A percentile compares a stretch with the other conserved stretches of the same genome.
phyloP scores from a whole-genome alignment of 2,113 vertebrate genomes.

The Nibea albiflora region DNA sequence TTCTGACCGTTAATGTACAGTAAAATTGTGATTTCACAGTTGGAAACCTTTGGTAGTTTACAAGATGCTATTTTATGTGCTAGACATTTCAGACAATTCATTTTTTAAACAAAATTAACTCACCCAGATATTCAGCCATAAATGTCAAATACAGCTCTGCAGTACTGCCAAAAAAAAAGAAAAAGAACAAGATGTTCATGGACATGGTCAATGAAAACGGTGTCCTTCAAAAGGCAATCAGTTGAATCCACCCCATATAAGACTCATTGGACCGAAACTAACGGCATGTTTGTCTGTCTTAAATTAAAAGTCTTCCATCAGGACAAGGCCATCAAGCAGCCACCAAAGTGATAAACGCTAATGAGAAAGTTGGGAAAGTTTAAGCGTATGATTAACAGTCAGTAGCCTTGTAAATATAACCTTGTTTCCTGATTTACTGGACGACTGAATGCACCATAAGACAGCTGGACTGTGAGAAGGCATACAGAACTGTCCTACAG shows the following conservation, averaged over 20 bases:
- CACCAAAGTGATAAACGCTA: neutral
- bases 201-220: neutral
- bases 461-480: neutral
- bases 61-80: neutral
- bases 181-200: neutral
- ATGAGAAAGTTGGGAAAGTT: neutral
- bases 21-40: neutral
- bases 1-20: neutral
- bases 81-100: neutral
- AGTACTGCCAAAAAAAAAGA: conserved; percentile 10
- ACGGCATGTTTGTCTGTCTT: neutral
- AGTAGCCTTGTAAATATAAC: neutral
- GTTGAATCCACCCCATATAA: neutral
- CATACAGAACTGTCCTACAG: neutral
- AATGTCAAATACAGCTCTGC: neutral
- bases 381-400: neutral
- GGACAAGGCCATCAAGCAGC: neutral
- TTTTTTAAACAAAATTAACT: neutral
- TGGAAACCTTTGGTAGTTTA: neutral
- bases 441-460: neutral
- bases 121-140: neutral
- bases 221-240: neutral
- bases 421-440: neutral
- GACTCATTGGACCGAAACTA: neutral
- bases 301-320: neutral